Conservation (phyloP, 2,797 vertebrate genomes). For the Eutrigla gurnardus region DNA sequence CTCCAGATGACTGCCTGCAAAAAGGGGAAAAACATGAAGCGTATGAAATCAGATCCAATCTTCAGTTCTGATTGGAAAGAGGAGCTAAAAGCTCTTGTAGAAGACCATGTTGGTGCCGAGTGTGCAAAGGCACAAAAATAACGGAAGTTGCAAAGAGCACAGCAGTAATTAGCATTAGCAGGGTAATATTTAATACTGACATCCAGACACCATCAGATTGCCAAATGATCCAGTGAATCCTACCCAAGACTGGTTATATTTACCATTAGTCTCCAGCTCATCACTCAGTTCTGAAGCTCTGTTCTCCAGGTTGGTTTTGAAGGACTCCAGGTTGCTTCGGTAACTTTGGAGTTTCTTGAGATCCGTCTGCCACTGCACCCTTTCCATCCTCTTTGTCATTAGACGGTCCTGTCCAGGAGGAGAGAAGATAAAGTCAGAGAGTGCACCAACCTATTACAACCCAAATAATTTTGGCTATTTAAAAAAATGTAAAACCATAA, state of each 20-base stretch:
- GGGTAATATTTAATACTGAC: neutral
- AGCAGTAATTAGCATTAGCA: neutral
- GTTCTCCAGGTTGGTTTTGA: constrained; percentile 85
- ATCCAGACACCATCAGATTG: neutral
- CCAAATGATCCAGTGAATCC: neutral
- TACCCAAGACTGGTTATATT: constrained; percentile 35
- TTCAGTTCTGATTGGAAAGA: neutral
- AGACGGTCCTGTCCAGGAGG: constrained; percentile 88
- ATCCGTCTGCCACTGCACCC: constrained; percentile 89
- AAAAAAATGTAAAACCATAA: neutral
- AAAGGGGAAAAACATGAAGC: neutral
- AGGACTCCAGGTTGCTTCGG: constrained; percentile 85
- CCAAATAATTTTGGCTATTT: neutral
- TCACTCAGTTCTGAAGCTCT: constrained; percentile 84
- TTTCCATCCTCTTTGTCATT: constrained; percentile 86
- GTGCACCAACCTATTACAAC: neutral
- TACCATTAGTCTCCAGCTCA: constrained; percentile 89
- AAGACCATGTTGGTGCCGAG: neutral
- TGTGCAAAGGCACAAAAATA: neutral
- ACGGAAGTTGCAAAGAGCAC: neutral
- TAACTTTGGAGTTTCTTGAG: constrained; percentile 92
- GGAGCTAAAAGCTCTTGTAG: neutral
- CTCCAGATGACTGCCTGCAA: constrained; percentile 87
- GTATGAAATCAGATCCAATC: neutral
- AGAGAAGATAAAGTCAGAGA: neutral